Base-by-base conservation (phyloP, 2,113 vertebrate species). In the Microtus oregoni region DNA sequence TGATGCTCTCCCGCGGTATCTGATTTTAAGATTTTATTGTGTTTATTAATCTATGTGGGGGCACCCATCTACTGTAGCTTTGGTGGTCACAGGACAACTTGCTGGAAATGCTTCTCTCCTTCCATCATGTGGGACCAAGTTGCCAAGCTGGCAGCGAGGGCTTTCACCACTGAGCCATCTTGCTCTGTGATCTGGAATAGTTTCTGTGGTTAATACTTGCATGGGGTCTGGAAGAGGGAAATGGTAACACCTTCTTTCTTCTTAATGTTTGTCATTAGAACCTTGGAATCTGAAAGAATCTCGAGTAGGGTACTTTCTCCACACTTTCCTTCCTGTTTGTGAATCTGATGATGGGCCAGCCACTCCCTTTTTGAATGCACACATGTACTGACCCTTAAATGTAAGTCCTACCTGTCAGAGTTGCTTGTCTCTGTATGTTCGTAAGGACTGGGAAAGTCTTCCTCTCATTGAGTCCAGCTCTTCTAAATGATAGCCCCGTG, bases 401-500 rank as follows among this genome's bases (percentile, higher is more conserved):
- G 68, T 73, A 94, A 89, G 17, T 81, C 68, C n/a, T 79, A 35
- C 41, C 65, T 95, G 86, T 20, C 50, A 90, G 72, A 96, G 20
- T n/a, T 95, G 28, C 91, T 92, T 35, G 76, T 91, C 96, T 96
- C 79, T 96, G 19, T 7, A 38, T 85, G 17, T 67, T 95, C 12
- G 28, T 61, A 89, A 81, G 30, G 7, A 9, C 63, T 86, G 76
- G 55, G 89, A 96, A 77, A 58, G n/a, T 63, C 28, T 90, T 95
- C 70, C 55, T 92, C 38, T 90, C 76, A 61, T 50, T 6, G 35
- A 93, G 90, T 77, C 44, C 78, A 82, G 68, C 78, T 91, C 77
- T 91, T 95, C 61, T 76, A 90, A 47, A 68, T 30, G 70, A 94
- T 63, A 96, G 58, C 67, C 70, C 72, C 86, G 58, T 1, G 8